These are phyloP conservation scores for Meriones unguiculatus DNA, from an alignment of 2,113 vertebrate genomes.

Conservation along the genomic window DNA sequence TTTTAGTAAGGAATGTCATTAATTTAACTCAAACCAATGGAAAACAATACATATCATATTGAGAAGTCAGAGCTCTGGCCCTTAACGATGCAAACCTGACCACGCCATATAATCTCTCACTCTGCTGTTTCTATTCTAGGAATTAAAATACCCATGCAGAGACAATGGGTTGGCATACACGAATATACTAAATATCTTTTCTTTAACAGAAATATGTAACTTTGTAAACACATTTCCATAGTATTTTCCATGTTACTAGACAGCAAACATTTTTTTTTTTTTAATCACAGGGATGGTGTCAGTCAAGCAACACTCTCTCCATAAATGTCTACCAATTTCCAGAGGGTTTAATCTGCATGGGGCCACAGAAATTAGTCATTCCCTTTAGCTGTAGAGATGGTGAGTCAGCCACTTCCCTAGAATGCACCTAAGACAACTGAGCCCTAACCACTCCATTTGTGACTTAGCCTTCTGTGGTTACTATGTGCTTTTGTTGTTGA, in stretches of 20 bases:
- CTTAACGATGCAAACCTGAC: not conserved
- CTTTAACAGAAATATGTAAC: constrained; percentile 25
- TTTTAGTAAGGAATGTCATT: not conserved
- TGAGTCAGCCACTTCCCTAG: not conserved
- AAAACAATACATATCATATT: not conserved
- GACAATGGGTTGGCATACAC: not conserved
- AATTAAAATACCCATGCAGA: not conserved
- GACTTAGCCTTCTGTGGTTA: not conserved
- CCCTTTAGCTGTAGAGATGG: not conserved
- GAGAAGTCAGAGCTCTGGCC: not conserved
- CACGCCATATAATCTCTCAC: not conserved
- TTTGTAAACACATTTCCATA: not conserved
- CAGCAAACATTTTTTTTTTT: not conserved
- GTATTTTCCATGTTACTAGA: not conserved
- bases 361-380: not conserved
- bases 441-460: not conserved
- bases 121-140: not conserved
- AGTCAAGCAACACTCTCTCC: not conserved
- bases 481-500: not conserved
- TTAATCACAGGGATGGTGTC: not conserved
- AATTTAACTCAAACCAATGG: constrained; percentile 11
- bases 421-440: not conserved
- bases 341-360: not conserved
- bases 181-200: not conserved
- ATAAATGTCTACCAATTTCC: not conserved